Conservation (phyloP, 2,113 vertebrate genomes). For the Pterocles gutturalis region DNA sequence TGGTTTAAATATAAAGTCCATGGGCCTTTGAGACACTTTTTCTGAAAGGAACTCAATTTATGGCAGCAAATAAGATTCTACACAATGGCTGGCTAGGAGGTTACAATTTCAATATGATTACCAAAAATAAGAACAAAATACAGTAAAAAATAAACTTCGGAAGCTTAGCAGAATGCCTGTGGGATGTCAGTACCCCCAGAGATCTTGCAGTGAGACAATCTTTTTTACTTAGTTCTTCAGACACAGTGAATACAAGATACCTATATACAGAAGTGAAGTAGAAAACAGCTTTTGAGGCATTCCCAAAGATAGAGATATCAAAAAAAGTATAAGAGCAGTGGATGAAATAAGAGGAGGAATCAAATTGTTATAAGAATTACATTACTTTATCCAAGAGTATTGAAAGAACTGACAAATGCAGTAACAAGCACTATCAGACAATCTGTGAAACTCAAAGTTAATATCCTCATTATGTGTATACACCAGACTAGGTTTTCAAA, state of each 20-base stretch:
- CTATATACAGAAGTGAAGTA: neutral
- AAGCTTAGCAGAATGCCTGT: neutral
- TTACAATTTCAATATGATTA: neutral
- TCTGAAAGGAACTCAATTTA: neutral
- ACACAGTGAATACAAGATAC: neutral
- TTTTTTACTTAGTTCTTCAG: neutral
- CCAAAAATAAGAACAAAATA: neutral
- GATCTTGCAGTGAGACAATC: neutral
- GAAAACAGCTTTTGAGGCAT: neutral
- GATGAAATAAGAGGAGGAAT: neutral
- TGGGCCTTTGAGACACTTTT: neutral
- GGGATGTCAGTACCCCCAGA: neutral
- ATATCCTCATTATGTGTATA: neutral
- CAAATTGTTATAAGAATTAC: neutral
- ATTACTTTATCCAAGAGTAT: neutral
- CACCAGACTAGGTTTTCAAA: neutral
- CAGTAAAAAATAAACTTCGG: neutral
- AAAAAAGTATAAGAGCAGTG: neutral
- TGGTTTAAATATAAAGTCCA: neutral
- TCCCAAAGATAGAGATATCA: neutral
- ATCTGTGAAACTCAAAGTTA: neutral
- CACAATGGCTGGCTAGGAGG: neutral
- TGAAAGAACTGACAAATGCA: neutral
- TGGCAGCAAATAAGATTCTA: neutral
- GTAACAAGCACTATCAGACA: neutral